These are phyloP conservation scores for Campoletis raptor DNA, from an alignment of 2,888 invertebrate genomes.

Conservation along the genomic window DNA sequence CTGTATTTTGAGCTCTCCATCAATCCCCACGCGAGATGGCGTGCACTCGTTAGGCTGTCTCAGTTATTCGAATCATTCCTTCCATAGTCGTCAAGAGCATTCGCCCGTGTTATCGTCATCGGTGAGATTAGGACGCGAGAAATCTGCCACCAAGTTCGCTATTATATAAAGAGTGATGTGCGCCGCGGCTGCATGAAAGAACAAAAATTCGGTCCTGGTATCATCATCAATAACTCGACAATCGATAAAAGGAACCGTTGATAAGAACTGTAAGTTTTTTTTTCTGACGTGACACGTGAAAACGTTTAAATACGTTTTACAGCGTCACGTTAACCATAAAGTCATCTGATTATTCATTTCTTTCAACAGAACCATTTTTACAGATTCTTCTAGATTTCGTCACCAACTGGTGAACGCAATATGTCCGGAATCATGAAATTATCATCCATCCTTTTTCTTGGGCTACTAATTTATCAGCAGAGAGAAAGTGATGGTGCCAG, in stretches of 20 bases:
- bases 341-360: neutral
- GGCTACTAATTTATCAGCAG: slow-evolving; percentile 35
- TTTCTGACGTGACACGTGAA: neutral
- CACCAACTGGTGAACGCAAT: neutral
- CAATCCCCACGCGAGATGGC: neutral
- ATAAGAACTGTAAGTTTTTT: neutral
- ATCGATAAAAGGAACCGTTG: neutral
- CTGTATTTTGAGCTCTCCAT: neutral
- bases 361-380: neutral
- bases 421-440: slow-evolving; percentile 42
- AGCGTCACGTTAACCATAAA: no score
- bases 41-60: neutral
- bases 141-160: neutral
- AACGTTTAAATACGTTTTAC: neutral
- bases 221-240: neutral
- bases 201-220: neutral
- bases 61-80: neutral
- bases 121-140: neutral
- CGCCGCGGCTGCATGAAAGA: neutral
- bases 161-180: neutral
- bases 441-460: neutral
- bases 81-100: neutral
- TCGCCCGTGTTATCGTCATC: neutral
- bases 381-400: neutral
- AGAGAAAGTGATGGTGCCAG: slow-evolving; percentile 79